Evolutionary conservation across 2,113 vertebrate genomes (phyloP).

Genomic region (Trochalopteron elliotii): DNA sequence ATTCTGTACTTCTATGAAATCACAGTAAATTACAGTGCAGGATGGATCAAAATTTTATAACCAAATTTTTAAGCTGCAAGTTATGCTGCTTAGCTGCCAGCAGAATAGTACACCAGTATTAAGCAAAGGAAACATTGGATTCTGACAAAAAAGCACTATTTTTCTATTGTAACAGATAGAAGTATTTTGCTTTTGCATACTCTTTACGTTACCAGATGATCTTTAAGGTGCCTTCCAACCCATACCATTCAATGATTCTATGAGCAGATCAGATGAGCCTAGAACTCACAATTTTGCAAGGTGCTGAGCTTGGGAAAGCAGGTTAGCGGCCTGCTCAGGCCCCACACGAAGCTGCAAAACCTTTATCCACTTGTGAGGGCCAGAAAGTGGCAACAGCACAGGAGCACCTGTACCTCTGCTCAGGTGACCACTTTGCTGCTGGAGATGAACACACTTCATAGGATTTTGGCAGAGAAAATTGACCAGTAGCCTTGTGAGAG

Average conservation of each 20-base stretch:
- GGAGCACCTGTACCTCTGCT: too few relatives aligned
- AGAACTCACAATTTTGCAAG: neutral
- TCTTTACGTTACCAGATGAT: neutral
- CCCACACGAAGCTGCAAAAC: too few relatives aligned
- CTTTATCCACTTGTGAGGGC: neutral
- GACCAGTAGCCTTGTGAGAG: neutral
- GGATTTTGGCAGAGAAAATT: neutral
- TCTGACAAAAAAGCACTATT: neutral
- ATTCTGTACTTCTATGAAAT: neutral
- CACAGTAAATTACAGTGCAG: neutral
- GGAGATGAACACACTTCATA: accelerated
- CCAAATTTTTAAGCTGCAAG: neutral
- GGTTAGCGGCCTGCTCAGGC: neutral
- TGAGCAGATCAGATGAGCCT: neutral
- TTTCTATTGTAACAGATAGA: neutral
- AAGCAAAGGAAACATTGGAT: neutral
- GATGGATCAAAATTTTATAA: neutral
- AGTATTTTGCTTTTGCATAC: neutral
- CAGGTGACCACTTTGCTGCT: too few relatives aligned
- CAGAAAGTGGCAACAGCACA: neutral
- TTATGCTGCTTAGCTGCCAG: neutral
- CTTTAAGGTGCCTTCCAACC: neutral
- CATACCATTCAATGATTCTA: neutral
- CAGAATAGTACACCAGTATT: neutral
- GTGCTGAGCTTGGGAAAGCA: neutral